A percentile compares a stretch with the other conserved stretches of the same genome.
These are phyloP conservation scores for Sinocyclocheilus anshuiensis DNA, from an alignment of 2,113 vertebrate genomes.

Conservation along the genomic window DNA sequence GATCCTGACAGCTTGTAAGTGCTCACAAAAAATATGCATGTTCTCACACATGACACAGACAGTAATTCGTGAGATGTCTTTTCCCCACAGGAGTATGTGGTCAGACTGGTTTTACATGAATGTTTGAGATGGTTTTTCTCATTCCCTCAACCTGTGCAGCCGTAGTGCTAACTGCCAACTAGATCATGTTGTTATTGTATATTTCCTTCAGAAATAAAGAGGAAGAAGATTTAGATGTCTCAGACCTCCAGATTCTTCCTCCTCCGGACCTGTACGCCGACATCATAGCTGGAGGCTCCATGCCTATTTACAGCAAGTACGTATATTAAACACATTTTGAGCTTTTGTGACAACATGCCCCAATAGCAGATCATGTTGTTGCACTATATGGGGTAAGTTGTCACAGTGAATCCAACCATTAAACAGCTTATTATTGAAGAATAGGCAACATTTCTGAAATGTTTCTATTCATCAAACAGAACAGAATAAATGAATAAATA, in stretches of 20 bases:
- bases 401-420: neutral
- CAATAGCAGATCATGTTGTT: neutral
- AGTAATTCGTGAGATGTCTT: constrained; percentile 44
- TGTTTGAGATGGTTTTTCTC: neutral
- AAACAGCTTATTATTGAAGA: neutral
- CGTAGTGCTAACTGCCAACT: constrained; percentile 5
- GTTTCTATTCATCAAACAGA: neutral
- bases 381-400: neutral
- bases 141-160: neutral
- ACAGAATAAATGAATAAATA: neutral
- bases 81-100: constrained; percentile 27
- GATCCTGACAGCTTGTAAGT: constrained; percentile 52
- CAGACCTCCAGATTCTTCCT: constrained; percentile 65
- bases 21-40: constrained; percentile 7
- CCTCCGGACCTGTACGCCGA: constrained; percentile 77
- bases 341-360: neutral
- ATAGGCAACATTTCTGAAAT: neutral
- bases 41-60: constrained; percentile 24
- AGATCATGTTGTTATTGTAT: neutral
- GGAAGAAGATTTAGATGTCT: constrained; percentile 38
- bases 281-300: constrained; percentile 4
- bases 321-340: neutral
- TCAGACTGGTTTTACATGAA: constrained; percentile 49
- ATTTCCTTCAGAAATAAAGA: constrained; percentile 54
- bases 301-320: constrained; percentile 16